A percentile compares a stretch with the other conserved stretches of the same genome.
Conservation (phyloP, 2,888 invertebrate genomes). For the Sclerodermus sp. region DNA sequence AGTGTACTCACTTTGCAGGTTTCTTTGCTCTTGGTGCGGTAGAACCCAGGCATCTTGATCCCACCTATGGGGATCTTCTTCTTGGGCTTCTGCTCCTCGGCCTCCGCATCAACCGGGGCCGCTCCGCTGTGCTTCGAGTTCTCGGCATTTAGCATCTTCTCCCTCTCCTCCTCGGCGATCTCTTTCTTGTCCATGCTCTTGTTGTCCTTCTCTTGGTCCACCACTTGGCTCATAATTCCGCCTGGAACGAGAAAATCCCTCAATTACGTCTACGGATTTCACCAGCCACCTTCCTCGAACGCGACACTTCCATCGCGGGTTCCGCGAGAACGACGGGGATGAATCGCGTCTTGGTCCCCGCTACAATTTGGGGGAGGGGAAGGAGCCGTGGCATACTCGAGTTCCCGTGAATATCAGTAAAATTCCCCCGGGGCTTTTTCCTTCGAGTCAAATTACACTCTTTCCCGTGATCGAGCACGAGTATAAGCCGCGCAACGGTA, state of each 20-base stretch:
- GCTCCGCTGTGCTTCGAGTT: slow-evolving; percentile 62
- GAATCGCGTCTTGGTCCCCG: too few species aligned
- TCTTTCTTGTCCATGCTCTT: slow-evolving; percentile 54
- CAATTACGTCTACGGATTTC: too few species aligned
- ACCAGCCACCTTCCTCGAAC: too few species aligned
- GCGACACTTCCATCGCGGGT: too few species aligned
- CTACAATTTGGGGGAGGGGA: too few species aligned
- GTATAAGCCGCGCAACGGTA: too few species aligned
- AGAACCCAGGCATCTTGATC: slow-evolving; percentile 86
- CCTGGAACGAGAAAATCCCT: background rate
- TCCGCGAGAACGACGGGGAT: too few species aligned
- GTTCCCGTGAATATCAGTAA: too few species aligned
- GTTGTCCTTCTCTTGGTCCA: slow-evolving; percentile 32
- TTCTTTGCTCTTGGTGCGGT: slow-evolving; percentile 75
- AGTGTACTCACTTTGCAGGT: slow-evolving; percentile 65
- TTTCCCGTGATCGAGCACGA: too few species aligned
- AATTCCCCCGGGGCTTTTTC: too few species aligned
- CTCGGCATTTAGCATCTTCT: slow-evolving; percentile 68
- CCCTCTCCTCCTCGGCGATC: slow-evolving; percentile 58
- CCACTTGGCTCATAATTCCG: slow-evolving; percentile 24
- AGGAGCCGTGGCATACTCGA: too few species aligned
- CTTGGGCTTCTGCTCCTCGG: slow-evolving; percentile 61
- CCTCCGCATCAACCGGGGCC: slow-evolving; percentile 52
- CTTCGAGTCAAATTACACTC: too few species aligned
- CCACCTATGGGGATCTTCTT: slow-evolving; percentile 85